A percentile compares a stretch with the other conserved stretches of the same genome.
Evolutionary conservation across 2,113 vertebrate species (phyloP).

Genomic region (Forbesichthys agassizii): DNA sequence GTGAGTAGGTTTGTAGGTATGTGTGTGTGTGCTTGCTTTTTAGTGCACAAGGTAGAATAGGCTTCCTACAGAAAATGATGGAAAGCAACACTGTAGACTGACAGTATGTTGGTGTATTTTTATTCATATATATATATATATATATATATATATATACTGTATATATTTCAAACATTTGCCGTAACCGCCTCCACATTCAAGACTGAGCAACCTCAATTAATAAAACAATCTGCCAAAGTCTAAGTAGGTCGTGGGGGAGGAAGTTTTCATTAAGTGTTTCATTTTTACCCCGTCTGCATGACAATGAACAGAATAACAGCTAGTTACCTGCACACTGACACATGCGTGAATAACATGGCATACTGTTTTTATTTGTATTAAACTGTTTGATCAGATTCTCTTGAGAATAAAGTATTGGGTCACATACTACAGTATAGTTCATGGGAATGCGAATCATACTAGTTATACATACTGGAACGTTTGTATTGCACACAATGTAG

Average conservation of each 20-base stretch:
- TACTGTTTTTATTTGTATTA: not conserved
- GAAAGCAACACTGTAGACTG: not conserved
- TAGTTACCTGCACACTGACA: conserved; percentile 5
- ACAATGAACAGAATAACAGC: not conserved
- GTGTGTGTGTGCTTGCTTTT: conserved; percentile 18
- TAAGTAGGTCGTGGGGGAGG: conserved; percentile 21
- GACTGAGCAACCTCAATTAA: conserved; percentile 27
- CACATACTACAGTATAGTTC: too few relatives aligned
- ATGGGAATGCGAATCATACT: too few relatives aligned
- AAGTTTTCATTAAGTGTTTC: not conserved
- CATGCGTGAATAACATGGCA: not conserved
- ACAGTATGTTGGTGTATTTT: not conserved
- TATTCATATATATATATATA: too few relatives aligned
- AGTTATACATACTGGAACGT: too few relatives aligned
- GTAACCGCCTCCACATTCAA: not conserved
- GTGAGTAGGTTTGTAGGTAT: conserved; percentile 21
- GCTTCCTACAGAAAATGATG: conserved; percentile 6
- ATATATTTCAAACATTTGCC: not conserved
- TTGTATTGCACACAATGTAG: too few relatives aligned
- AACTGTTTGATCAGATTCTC: not conserved
- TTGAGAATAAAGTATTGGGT: not conserved
- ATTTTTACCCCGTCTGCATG: not conserved
- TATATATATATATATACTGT: too few relatives aligned
- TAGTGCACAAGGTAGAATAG: conserved; percentile 16
- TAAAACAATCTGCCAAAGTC: conserved; percentile 31